These are phyloP conservation scores for Pangasius krempfi DNA, from an alignment of 2,797 vertebrate species.

Conservation along the genomic window DNA sequence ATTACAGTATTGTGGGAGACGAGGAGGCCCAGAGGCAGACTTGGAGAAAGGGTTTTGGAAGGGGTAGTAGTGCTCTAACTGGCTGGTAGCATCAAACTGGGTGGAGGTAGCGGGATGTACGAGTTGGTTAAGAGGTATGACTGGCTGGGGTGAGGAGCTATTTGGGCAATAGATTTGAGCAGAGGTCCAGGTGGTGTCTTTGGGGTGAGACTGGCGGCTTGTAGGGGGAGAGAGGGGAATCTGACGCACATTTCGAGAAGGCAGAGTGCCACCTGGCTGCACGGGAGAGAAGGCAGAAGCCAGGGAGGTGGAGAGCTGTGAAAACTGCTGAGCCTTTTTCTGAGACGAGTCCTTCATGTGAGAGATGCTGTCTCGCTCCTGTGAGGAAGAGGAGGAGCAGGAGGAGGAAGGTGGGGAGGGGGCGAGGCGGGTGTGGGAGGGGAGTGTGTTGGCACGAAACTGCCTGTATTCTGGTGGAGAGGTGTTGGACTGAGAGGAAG, in stretches of 20 bases:
- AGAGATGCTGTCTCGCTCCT: slow-evolving; percentile 69
- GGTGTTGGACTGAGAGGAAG: slow-evolving; percentile 78
- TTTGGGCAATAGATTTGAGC: slow-evolving; percentile 75
- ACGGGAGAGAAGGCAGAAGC: slow-evolving; percentile 82
- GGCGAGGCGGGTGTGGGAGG: slow-evolving; percentile 76
- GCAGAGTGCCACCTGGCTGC: slow-evolving; percentile 72
- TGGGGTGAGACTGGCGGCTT: slow-evolving; percentile 62
- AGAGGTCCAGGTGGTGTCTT: slow-evolving; percentile 78
- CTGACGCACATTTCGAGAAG: slow-evolving; percentile 76
- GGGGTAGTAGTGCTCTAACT: slow-evolving; percentile 72
- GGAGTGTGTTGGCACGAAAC: slow-evolving; percentile 76
- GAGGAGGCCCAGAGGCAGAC: slow-evolving; percentile 34
- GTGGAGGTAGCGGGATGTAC: neutral
- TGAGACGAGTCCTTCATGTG: slow-evolving; percentile 62
- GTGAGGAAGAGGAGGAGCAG: slow-evolving; percentile 69
- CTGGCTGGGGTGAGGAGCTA: slow-evolving; percentile 72
- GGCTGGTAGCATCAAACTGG: slow-evolving; percentile 71
- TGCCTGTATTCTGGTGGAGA: slow-evolving; percentile 79
- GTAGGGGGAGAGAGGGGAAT: slow-evolving; percentile 83
- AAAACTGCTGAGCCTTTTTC: slow-evolving; percentile 70
- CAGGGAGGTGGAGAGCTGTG: slow-evolving; percentile 80
- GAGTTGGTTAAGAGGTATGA: slow-evolving; percentile 64
- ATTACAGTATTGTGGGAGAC: slow-evolving; percentile 52
- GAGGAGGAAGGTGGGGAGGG: slow-evolving; percentile 70
- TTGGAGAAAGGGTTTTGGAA: slow-evolving; percentile 60